Evolutionary conservation across 2,888 invertebrate genomes (phyloP), one percentile per base, ranked within the genome.

Genomic region (Mellilla xanthometata): DNA sequence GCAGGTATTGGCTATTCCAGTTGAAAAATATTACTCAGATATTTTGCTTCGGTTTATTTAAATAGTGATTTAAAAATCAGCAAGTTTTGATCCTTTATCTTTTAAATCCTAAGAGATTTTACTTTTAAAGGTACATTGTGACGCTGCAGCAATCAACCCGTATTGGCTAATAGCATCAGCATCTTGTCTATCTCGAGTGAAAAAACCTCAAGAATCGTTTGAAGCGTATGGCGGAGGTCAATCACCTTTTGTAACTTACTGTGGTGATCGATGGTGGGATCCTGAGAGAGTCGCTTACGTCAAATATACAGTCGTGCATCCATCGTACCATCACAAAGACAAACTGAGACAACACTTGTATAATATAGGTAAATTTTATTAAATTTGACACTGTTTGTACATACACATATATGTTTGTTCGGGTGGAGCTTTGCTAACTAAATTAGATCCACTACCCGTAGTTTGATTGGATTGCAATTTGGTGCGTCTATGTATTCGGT

Each of bases 121-220:
- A 19, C 15, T 19, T 19, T 19, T 1, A 19, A 5, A 87, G 87
- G 71, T 85, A 29, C 71, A 74, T 44, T 87, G 87, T 51, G 87
- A 87, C 43, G 81, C 83, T 9, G 86, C 83, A 7, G 74, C 73
- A 6, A 70, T 87, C 24, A 86, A 76, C 52, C 63, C 74, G 2
- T 81, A 86, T 56, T 87, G 87, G 87, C 51, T 87, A 12, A 54
- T 87, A 12, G 74, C 79, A 5, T 68, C 87, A 4, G 87, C 73
- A 0, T 66, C 83, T 0, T 87, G 87, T 48, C 59, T 87, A 5
- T 76, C 81, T 6, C 75, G 81, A n/a, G 70, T 76, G 26, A 69
- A 65, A 19, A 68, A 68, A 6, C 58, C 64, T 7, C 50, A 60
- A 0, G n/a, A 27, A 27, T 15, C 3, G 10, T 36, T 36, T 12